Percentiles rank a stretch among this genome's conserved stretches.
Evolutionary conservation across 2,797 vertebrate genomes (phyloP).

Genomic region (Galago senegalensis): DNA sequence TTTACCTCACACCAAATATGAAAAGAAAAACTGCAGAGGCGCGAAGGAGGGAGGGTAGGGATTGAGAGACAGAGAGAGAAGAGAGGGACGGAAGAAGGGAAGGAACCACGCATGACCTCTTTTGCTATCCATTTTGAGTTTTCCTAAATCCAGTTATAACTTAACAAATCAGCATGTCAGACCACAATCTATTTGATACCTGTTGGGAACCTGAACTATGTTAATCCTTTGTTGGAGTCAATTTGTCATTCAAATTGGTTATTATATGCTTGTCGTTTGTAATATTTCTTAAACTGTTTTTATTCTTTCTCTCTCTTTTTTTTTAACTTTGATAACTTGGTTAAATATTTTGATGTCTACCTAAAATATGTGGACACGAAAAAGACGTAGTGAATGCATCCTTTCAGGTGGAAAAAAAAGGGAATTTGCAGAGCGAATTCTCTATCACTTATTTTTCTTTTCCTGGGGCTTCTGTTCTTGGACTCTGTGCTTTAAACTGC

Average conservation of each 20-base stretch:
- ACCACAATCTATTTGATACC: not conserved
- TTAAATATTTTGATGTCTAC: conserved; percentile 58
- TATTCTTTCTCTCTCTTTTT: not conserved
- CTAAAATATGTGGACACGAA: conserved; percentile 52
- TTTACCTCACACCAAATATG: conserved; percentile 58
- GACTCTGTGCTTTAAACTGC: not conserved
- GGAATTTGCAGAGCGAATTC: not conserved
- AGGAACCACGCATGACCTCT: not conserved
- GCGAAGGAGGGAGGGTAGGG: not conserved
- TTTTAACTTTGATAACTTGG: conserved; percentile 14
- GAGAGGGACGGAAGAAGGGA: no score
- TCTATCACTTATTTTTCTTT: conserved; percentile 33
- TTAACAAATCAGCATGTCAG: not conserved
- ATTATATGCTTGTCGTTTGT: conserved; percentile 58
- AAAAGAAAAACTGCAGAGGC: conserved; percentile 51
- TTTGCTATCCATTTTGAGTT: conserved; percentile 17
- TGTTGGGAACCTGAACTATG: not conserved
- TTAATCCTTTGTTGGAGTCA: conserved; percentile 25
- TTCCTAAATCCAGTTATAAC: not conserved
- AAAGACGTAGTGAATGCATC: conserved; percentile 41
- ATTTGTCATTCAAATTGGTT: conserved; percentile 16
- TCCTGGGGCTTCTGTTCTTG: conserved; percentile 31
- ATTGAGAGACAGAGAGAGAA: no score
- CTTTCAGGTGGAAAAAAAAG: not conserved
- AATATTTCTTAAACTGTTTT: conserved; percentile 53